These are phyloP conservation scores for Drepanosiphum platanoidis DNA, from an alignment of 2,888 invertebrate species.

Conservation along the genomic window DNA sequence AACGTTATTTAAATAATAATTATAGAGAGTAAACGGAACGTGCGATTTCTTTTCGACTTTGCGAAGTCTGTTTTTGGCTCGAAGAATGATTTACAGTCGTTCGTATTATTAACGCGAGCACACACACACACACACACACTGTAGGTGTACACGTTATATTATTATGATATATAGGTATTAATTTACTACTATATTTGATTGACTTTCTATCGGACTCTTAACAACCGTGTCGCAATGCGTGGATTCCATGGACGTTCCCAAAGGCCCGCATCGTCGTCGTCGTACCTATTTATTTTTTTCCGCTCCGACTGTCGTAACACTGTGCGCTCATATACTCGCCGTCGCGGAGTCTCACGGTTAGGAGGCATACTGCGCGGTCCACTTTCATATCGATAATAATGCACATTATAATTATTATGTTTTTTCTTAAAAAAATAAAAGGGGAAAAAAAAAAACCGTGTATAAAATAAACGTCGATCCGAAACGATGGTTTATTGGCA, in stretches of 20 bases:
- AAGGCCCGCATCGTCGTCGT: neutral
- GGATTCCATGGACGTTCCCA: conserved; percentile 2
- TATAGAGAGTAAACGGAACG: neutral
- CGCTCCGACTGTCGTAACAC: neutral
- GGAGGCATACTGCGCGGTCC: neutral
- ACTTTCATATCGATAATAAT: conserved; percentile 9
- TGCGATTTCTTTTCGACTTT: neutral
- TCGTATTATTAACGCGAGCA: neutral
- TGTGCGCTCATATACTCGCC: too few relatives aligned
- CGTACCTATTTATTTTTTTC: neutral
- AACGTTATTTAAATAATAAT: neutral
- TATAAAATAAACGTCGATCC: neutral
- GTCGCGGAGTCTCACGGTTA: neutral
- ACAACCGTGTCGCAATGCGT: neutral
- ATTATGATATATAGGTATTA: neutral
- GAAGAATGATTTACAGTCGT: neutral
- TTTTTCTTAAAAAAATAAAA: too few relatives aligned
- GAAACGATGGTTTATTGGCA: neutral
- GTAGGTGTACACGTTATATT: neutral
- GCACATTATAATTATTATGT: neutral
- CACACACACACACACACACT: neutral
- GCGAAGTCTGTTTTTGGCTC: neutral
- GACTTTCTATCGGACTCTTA: conserved; percentile 17
- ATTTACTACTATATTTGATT: neutral
- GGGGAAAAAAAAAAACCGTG: too few relatives aligned